Evolutionary conservation across 2,888 invertebrate species (phyloP).

Genomic region (Scotopteryx bipunctaria): DNA sequence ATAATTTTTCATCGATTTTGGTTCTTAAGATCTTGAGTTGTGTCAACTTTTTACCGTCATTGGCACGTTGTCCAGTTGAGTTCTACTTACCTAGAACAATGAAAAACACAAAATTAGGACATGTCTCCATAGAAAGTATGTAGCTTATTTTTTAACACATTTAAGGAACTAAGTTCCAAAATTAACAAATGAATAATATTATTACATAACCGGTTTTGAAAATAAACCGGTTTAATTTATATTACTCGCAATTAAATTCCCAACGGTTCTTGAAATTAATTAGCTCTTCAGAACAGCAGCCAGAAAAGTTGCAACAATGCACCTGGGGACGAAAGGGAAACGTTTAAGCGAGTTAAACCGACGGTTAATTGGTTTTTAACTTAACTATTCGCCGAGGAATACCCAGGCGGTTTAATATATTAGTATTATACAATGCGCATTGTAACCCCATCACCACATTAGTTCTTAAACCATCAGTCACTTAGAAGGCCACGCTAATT

Average conservation of each 20-base stretch:
- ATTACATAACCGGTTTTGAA: background rate
- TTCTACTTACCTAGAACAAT: background rate
- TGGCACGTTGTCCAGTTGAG: no score
- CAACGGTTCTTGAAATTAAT: slow-evolving; percentile 5
- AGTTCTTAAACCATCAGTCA: no score
- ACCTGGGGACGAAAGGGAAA: background rate
- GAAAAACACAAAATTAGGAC: background rate
- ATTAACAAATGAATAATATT: no score
- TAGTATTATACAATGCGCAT: no score
- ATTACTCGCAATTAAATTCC: background rate
- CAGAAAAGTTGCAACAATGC: slow-evolving; percentile 14
- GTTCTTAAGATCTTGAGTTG: background rate
- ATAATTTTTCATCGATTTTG: no score
- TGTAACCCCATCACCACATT: no score
- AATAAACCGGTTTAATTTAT: background rate
- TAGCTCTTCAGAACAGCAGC: slow-evolving; percentile 4
- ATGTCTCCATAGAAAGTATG: no score
- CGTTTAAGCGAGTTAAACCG: slow-evolving; percentile 8
- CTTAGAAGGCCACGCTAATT: no score
- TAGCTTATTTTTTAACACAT: no score
- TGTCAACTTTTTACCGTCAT: background rate
- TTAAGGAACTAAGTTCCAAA: no score
- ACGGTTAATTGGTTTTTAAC: slow-evolving; percentile 8
- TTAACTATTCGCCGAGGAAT: background rate
- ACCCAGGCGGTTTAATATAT: background rate